Evolutionary conservation across 2,113 vertebrate genomes (phyloP), one percentile per base, ranked within the genome.

Genomic region (Platysternon megacephalum): DNA sequence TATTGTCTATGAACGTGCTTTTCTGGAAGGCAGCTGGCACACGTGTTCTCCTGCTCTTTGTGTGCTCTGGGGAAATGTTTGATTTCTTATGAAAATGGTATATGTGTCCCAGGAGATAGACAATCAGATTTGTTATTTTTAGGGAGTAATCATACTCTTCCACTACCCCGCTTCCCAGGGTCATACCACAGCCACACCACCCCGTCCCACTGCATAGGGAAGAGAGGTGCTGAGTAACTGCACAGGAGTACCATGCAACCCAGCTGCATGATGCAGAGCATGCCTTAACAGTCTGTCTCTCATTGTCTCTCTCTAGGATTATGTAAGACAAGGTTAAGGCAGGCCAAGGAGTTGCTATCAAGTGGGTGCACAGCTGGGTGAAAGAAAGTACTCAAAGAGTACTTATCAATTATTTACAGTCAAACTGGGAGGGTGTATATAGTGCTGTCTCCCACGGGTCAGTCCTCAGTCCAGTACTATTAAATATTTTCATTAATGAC

Each of bases 201-300:
- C 68, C 68, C 49, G 78, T 78, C 28, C 65, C 56, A 84, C 91
- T 44, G 79, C 82, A 65, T 95, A 95, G 95, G 92, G 93, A 89
- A 52, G 5, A 72, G 86, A 93, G 48, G 7, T 91, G 94, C 91
- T 84, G 92, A 53, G 91, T 74, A 96, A 79, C 0, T 0, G 78
- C 44, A 53, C 80, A 87, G 52, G 49, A 91, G 95, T 86, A 88
- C 61, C 87, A 93, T 86, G 85, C 82, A 93, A 79, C 86, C 42
- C 90, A 88, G 90, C 88, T 96, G 94, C 61, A 26, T 96, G 55
- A 56, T 93, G 48, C 42, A 87, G 82, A 91, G 91, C 14, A 78
- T 72, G 22, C 93, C 90, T 94, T 95, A 87, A 83, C 24, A 95
- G 87, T 79, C 35, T 48, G 35, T 78, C 88, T 89, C 88, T n/a